A percentile compares a stretch with the other conserved stretches of the same genome.
These are phyloP conservation scores for Eupithecia subumbrata DNA, from an alignment of 2,888 invertebrate genomes.

Conservation along the genomic window DNA sequence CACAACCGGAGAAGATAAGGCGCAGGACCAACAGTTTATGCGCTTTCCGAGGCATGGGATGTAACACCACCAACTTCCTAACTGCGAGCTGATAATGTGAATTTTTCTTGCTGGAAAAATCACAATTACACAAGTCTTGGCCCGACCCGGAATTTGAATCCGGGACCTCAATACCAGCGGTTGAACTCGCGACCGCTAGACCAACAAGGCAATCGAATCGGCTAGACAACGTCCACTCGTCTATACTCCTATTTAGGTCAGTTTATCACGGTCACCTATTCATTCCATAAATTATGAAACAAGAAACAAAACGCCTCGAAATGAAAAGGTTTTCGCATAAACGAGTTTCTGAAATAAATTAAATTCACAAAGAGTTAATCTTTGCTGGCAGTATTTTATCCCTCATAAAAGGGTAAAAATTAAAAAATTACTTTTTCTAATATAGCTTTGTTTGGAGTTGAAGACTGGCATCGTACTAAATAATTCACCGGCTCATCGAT, in stretches of 20 bases:
- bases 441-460: slow-evolving; percentile 33
- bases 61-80: too few species aligned
- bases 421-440: slow-evolving; percentile 30
- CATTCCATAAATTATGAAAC: slow-evolving; percentile 22
- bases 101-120: too few species aligned
- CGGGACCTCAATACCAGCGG: too few species aligned
- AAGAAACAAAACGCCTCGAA: slow-evolving; percentile 21
- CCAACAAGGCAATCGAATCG: too few species aligned
- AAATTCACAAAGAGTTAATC: slow-evolving; percentile 23
- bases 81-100: too few species aligned
- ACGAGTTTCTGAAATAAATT: slow-evolving; percentile 27
- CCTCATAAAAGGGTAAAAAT: slow-evolving; percentile 22
- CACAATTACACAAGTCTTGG: too few species aligned
- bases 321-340: slow-evolving; percentile 32
- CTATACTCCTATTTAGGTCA: not conserved
- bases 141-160: too few species aligned
- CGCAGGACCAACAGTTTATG: too few species aligned
- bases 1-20: too few species aligned
- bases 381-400: slow-evolving; percentile 23
- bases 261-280: not conserved
- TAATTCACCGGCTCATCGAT: slow-evolving; percentile 67
- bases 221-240: too few species aligned
- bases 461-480: slow-evolving; percentile 49
- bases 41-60: too few species aligned
- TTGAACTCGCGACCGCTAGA: too few species aligned